phyloP scores from a whole-genome alignment of 2,113 vertebrate species.

The Chaetura pelagica region DNA sequence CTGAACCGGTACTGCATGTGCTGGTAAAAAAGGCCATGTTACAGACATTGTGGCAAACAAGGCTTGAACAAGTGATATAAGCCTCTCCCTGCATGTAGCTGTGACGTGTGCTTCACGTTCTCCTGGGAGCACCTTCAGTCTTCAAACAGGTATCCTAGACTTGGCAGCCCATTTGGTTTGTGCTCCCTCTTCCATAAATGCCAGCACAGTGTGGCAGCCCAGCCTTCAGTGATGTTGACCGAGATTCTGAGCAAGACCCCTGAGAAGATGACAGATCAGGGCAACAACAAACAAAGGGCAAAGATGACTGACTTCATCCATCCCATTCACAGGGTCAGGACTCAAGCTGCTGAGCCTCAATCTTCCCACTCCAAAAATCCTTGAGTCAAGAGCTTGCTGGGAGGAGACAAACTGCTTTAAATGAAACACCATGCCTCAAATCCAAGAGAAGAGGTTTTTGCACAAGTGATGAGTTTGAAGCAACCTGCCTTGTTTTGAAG shows the following conservation, averaged over 20 bases:
- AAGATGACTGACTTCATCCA: neutral
- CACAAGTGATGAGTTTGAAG: slow-evolving; percentile 13
- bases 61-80: neutral
- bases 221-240: neutral
- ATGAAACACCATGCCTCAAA: neutral
- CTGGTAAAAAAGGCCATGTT: neutral
- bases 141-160: neutral
- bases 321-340: neutral
- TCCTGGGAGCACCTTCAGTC: neutral
- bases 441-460: neutral
- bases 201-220: neutral
- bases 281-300: neutral
- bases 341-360: neutral
- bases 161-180: neutral
- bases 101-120: neutral
- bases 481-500: slow-evolving; percentile 16
- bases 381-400: neutral
- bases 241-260: neutral
- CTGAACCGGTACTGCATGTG: neutral
- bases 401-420: neutral
- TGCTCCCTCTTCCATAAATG: neutral
- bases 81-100: neutral
- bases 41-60: neutral
- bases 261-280: neutral
- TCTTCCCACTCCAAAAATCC: neutral